These are phyloP conservation scores for Drosophila kepulauana DNA, from an alignment of 1,140 invertebrate genomes.

Conservation along the genomic window DNA sequence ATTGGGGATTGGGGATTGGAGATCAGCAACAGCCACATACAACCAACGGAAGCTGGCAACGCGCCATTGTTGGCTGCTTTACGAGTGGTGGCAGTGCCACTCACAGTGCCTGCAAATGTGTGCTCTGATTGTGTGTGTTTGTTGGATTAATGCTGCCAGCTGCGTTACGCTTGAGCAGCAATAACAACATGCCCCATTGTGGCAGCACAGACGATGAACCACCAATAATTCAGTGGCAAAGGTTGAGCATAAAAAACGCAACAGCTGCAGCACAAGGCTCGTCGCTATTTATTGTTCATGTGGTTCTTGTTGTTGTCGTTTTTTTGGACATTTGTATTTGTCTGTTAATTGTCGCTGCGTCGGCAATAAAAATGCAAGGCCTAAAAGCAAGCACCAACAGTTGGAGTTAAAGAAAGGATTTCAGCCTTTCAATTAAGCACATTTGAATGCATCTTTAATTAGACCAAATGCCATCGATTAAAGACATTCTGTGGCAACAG, in stretches of 20 bases:
- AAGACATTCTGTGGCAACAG: slow-evolving; percentile 14
- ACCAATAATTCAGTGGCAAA: slow-evolving; percentile 73
- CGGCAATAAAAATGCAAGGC: slow-evolving; percentile 62
- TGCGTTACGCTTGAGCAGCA: slow-evolving; percentile 31
- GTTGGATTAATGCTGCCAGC: slow-evolving; percentile 72
- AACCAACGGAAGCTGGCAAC: slow-evolving; percentile 35
- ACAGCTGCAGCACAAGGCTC: slow-evolving; percentile 60
- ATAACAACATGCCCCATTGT: slow-evolving; percentile 19
- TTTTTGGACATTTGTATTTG: slow-evolving; percentile 65
- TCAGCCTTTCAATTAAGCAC: slow-evolving; percentile 57
- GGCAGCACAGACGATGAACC: slow-evolving; percentile 56
- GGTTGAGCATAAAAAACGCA: slow-evolving; percentile 71
- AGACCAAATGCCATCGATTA: slow-evolving; percentile 27
- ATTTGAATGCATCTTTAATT: slow-evolving; percentile 46
- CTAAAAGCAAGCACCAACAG: background rate
- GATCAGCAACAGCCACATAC: slow-evolving; percentile 33
- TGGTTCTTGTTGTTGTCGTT: slow-evolving; percentile 20
- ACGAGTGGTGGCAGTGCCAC: slow-evolving; percentile 44
- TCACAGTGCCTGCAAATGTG: slow-evolving; percentile 5
- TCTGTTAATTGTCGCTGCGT: slow-evolving; percentile 72
- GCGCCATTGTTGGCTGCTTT: slow-evolving; percentile 61
- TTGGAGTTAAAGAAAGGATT: background rate
- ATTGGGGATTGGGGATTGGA: slow-evolving; percentile 24
- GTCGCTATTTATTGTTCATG: slow-evolving; percentile 64
- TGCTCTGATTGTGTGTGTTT: slow-evolving; percentile 20